Evolutionary conservation across 2,797 vertebrate species (phyloP).

Genomic region (Hippopotamyrus pictus): DNA sequence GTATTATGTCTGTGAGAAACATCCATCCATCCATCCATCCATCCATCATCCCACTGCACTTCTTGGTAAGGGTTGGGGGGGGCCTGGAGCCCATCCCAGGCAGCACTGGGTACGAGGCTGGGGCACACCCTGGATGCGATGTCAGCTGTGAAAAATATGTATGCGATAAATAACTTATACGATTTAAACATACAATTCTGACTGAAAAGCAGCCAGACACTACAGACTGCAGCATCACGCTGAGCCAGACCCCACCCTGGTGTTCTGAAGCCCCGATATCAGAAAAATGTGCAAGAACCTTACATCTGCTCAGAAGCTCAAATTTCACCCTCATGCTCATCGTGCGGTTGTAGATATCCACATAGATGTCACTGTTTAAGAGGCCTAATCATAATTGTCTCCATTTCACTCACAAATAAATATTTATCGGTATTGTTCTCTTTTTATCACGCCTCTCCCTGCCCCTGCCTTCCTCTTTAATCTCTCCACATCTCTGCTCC

Average conservation of each 20-base stretch:
- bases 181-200: background rate
- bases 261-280: background rate
- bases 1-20: background rate
- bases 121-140: background rate
- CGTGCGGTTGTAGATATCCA: background rate
- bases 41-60: background rate
- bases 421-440: slow-evolving; percentile 63
- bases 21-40: background rate
- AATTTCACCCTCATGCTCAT: background rate
- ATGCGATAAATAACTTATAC: background rate
- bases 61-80: background rate
- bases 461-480: slow-evolving; percentile 37
- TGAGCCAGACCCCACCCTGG: background rate
- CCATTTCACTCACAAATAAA: slow-evolving; percentile 27
- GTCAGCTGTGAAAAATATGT: background rate
- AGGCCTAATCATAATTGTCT: background rate
- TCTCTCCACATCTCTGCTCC: slow-evolving; percentile 56
- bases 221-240: background rate
- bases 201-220: background rate
- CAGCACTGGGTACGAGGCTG: background rate
- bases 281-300: background rate
- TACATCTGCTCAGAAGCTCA: background rate
- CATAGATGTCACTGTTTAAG: background rate
- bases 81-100: background rate
- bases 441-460: slow-evolving; percentile 26